Conservation (phyloP, 2,113 vertebrate genomes). For the Nibea coibor region DNA sequence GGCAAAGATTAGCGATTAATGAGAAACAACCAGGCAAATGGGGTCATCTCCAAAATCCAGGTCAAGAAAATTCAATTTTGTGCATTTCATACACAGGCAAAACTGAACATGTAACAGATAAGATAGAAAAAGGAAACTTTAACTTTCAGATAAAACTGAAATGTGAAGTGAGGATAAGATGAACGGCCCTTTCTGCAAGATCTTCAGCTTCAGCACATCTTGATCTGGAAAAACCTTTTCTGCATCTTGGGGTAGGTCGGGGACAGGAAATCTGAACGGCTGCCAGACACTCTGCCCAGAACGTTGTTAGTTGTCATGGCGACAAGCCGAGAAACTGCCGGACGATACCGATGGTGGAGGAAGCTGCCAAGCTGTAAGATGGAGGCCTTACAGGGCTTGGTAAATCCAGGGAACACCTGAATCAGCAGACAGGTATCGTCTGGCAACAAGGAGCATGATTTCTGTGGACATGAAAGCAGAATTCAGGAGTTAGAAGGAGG, state of each 20-base stretch:
- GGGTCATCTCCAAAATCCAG: background rate
- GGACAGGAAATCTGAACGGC: background rate
- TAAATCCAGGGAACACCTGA: background rate
- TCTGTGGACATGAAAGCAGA: background rate
- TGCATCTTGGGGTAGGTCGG: background rate
- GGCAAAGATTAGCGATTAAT: background rate
- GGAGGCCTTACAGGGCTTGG: background rate
- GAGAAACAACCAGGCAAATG: background rate
- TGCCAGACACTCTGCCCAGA: background rate
- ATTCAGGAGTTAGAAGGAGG: background rate
- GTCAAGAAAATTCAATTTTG: no score
- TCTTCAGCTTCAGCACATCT: background rate
- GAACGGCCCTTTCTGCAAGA: background rate
- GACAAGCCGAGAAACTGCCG: background rate
- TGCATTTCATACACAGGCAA: no score
- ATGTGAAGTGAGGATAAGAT: background rate
- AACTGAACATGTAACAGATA: no score
- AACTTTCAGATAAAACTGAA: background rate
- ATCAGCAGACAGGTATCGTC: background rate
- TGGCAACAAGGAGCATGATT: background rate
- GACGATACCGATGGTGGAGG: background rate
- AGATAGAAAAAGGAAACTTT: background rate
- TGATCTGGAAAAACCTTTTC: background rate
- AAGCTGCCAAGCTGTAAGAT: constrained; percentile 1
- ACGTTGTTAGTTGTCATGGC: background rate